Conservation (phyloP, 2,113 vertebrate genomes). For the Larimichthys crocea region DNA sequence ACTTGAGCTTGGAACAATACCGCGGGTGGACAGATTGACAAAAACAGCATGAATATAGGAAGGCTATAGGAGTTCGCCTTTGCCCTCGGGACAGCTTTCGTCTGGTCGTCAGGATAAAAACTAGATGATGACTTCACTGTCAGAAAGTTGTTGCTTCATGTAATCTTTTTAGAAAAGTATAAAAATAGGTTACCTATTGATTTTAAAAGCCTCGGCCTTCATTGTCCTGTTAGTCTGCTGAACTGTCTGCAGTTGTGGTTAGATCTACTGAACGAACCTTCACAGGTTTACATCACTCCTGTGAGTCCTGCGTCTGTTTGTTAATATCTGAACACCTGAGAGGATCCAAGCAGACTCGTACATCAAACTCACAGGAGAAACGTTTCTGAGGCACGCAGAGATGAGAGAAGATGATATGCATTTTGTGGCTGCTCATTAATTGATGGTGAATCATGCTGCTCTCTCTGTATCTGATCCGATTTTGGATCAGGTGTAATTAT, state of each 20-base stretch:
- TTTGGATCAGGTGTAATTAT: background rate
- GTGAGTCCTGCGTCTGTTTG: background rate
- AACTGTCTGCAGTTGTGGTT: background rate
- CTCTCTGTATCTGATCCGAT: background rate
- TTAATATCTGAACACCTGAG: background rate
- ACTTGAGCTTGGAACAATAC: background rate
- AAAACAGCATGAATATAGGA: background rate
- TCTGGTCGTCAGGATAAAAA: background rate
- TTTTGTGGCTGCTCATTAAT: background rate
- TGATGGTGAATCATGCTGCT: background rate
- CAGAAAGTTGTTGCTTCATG: background rate
- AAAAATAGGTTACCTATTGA: background rate
- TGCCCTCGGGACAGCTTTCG: background rate
- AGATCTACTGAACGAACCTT: too few species aligned
- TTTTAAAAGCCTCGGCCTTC: background rate
- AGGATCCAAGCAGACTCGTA: background rate
- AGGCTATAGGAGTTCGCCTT: background rate
- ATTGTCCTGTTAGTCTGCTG: background rate
- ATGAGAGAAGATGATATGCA: background rate
- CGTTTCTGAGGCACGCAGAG: background rate
- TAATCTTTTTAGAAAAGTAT: background rate
- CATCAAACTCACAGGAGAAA: background rate
- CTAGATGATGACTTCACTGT: background rate
- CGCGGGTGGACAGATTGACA: conserved; percentile 11
- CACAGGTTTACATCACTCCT: too few species aligned